These are phyloP conservation scores for Rhaphigaster nebulosa DNA, from an alignment of 2,888 invertebrate species.

Conservation along the genomic window DNA sequence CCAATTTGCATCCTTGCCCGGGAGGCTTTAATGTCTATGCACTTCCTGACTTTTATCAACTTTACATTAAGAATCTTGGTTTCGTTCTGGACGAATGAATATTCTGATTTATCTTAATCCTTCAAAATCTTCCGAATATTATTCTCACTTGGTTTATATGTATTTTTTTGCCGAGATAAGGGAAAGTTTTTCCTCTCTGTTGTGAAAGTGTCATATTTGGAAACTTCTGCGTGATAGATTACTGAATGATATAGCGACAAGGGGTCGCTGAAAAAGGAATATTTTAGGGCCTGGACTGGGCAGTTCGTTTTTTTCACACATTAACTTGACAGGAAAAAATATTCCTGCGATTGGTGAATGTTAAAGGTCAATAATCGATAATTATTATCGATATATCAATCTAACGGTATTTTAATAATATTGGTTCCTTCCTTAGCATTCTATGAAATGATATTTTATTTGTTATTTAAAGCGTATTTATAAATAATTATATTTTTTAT, in stretches of 20 bases:
- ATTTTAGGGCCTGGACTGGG: neutral
- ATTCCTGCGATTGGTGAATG: neutral
- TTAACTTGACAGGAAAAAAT: neutral
- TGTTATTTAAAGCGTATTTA: too few species aligned
- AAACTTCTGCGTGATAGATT: constrained; percentile 4
- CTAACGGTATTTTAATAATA: too few species aligned
- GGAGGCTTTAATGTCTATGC: too few species aligned
- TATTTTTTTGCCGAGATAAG: neutral
- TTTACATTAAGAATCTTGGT: too few species aligned
- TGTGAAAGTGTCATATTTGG: neutral
- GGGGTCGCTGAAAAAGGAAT: neutral
- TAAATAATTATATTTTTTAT: too few species aligned
- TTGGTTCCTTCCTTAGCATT: too few species aligned
- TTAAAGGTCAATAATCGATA: neutral
- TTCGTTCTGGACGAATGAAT: too few species aligned
- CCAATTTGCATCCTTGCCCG: too few species aligned
- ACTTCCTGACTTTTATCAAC: too few species aligned
- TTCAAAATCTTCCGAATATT: neutral
- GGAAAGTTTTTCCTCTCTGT: neutral
- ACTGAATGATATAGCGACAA: constrained; percentile 4
- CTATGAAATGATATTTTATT: too few species aligned
- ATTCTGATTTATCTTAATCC: neutral
- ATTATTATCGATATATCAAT: neutral
- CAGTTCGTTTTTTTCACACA: neutral
- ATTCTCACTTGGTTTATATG: neutral